These are phyloP conservation scores for Propithecus deckenii DNA, from an alignment of 2,797 vertebrate species.

Conservation along the genomic window DNA sequence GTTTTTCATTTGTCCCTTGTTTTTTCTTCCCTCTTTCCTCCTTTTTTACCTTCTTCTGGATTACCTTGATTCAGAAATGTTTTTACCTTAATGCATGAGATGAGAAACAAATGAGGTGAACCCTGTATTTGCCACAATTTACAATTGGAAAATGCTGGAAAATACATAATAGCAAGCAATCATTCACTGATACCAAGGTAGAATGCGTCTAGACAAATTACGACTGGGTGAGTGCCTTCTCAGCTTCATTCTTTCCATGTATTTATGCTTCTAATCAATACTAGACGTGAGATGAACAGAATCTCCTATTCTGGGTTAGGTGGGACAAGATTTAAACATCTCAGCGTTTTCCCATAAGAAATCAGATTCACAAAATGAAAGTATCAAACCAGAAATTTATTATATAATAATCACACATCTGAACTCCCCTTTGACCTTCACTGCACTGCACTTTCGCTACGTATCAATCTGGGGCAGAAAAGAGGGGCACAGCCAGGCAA, in stretches of 20 bases:
- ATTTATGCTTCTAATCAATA: background rate
- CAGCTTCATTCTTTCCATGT: background rate
- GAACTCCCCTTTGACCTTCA: conserved; percentile 72
- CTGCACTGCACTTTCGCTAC: conserved; percentile 64
- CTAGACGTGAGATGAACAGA: background rate
- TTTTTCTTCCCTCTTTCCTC: background rate
- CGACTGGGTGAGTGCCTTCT: background rate
- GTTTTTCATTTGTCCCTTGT: background rate
- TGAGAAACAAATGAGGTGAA: background rate
- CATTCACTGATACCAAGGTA: background rate
- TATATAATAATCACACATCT: conserved; percentile 75
- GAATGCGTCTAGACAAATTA: background rate
- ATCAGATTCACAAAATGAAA: conserved; percentile 64
- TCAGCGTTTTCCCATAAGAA: conserved; percentile 54
- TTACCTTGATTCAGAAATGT: background rate
- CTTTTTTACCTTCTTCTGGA: background rate
- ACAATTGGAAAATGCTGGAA: background rate
- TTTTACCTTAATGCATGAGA: background rate
- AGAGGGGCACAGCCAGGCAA: conserved; percentile 67
- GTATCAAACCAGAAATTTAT: conserved; percentile 84
- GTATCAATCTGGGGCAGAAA: conserved; percentile 65
- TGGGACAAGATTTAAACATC: background rate
- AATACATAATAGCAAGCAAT: background rate
- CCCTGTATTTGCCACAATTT: background rate
- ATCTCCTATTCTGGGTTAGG: background rate